Percentiles rank a stretch among this genome's conserved stretches.
These are phyloP conservation scores for Lasiurus borealis DNA, from an alignment of 2,113 vertebrate species.

Conservation along the genomic window DNA sequence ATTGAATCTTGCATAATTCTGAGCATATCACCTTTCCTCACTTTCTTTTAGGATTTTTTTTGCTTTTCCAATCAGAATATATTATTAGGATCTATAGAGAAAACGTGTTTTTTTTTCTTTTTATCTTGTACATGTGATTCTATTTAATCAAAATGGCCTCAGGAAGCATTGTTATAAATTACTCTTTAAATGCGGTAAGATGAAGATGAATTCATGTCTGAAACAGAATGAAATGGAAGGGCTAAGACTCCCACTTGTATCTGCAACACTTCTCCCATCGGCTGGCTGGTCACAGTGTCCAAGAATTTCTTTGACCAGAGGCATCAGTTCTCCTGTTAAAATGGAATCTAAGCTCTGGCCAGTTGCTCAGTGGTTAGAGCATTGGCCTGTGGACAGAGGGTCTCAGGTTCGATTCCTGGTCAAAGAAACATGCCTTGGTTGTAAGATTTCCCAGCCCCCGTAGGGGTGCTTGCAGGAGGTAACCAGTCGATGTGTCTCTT, in stretches of 20 bases:
- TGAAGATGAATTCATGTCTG: not conserved
- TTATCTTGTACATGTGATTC: not conserved
- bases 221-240: not conserved
- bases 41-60: not conserved
- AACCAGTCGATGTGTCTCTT: too few relatives aligned
- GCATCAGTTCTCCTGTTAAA: not conserved
- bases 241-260: not conserved
- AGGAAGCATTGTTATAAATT: not conserved
- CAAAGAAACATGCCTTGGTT: too few relatives aligned
- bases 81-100: not conserved
- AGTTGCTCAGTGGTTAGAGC: too few relatives aligned
- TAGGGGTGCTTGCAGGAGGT: too few relatives aligned
- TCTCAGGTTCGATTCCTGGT: too few relatives aligned
- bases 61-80: not conserved
- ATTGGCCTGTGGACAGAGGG: too few relatives aligned
- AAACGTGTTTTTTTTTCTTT: not conserved
- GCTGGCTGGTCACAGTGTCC: not conserved
- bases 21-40: not conserved
- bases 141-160: not conserved
- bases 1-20: not conserved
- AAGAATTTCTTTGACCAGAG: not conserved
- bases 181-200: not conserved
- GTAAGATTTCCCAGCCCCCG: too few relatives aligned
- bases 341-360: not conserved
- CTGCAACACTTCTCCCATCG: not conserved